Conservation (phyloP, 1,140 invertebrate species). For the Musca vetustissima region DNA sequence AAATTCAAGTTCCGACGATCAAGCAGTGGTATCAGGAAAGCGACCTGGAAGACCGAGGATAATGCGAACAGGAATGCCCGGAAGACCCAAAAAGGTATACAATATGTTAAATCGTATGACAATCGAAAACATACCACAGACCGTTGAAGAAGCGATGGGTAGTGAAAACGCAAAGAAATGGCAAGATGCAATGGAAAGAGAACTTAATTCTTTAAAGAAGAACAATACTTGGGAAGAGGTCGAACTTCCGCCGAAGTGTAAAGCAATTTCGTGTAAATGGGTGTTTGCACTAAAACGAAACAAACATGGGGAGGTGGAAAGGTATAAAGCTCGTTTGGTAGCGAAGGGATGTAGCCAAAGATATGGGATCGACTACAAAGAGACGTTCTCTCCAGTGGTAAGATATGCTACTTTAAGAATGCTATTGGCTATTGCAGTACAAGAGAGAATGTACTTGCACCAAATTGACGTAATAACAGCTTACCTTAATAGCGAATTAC, state of each 20-base stretch:
- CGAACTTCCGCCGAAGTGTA: conserved; percentile 29
- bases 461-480: conserved; percentile 37
- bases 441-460: conserved; percentile 27
- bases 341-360: conserved; percentile 17
- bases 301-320: conserved; percentile 11
- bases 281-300: conserved; percentile 33
- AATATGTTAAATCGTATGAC: conserved; percentile 17
- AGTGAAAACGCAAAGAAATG: not conserved
- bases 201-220: conserved; percentile 4
- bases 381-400: conserved; percentile 21
- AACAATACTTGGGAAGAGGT: conserved; percentile 29
- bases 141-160: not conserved
- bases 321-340: conserved; percentile 21
- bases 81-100: conserved; percentile 20
- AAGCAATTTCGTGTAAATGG: conserved; percentile 36
- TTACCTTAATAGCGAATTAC: conserved; percentile 32
- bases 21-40: not conserved
- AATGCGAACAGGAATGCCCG: not conserved
- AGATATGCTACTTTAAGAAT: conserved; percentile 18
- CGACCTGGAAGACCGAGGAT: not conserved
- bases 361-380: conserved; percentile 20
- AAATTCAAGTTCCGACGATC: not conserved
- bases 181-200: conserved; percentile 1
- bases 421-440: conserved; percentile 5
- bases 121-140: not conserved